A percentile compares a stretch with the other conserved stretches of the same genome.
Conservation (phyloP, 2,113 vertebrate species). For the Callocephalon fimbriatum region DNA sequence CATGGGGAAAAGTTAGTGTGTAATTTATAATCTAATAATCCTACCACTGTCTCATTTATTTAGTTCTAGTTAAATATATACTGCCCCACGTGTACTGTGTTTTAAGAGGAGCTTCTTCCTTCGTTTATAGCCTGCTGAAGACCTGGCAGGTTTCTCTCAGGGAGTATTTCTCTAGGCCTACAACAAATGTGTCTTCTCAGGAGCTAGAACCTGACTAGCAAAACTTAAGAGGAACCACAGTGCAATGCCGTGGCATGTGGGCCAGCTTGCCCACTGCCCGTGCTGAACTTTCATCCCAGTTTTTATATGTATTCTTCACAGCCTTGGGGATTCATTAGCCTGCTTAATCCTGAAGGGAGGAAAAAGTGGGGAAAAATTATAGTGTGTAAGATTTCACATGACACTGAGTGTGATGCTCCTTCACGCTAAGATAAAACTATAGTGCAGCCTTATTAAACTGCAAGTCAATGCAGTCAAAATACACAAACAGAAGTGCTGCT, state of each 20-base stretch:
- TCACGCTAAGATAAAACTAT: neutral
- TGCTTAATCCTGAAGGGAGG: neutral
- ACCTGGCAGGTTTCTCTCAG: neutral
- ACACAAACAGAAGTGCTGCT: neutral
- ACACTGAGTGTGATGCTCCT: neutral
- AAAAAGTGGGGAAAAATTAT: neutral
- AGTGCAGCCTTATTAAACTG: neutral
- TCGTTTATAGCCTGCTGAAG: neutral
- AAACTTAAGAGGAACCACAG: neutral
- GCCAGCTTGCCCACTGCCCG: neutral
- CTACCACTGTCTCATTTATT: neutral
- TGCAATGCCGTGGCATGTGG: neutral
- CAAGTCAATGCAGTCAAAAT: neutral
- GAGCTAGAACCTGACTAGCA: neutral
- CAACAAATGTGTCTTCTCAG: neutral
- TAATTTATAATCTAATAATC: neutral
- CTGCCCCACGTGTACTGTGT: neutral
- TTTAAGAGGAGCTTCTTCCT: neutral
- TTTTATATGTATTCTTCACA: neutral
- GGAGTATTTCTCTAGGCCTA: neutral
- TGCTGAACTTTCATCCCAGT: neutral
- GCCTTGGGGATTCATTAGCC: neutral
- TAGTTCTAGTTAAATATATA: neutral
- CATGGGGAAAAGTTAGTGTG: neutral
- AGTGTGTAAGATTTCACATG: neutral